Evolutionary conservation across 2,888 invertebrate species (phyloP), one percentile per base, ranked within the genome.

Genomic region (Anoplius nigerrimus): DNA sequence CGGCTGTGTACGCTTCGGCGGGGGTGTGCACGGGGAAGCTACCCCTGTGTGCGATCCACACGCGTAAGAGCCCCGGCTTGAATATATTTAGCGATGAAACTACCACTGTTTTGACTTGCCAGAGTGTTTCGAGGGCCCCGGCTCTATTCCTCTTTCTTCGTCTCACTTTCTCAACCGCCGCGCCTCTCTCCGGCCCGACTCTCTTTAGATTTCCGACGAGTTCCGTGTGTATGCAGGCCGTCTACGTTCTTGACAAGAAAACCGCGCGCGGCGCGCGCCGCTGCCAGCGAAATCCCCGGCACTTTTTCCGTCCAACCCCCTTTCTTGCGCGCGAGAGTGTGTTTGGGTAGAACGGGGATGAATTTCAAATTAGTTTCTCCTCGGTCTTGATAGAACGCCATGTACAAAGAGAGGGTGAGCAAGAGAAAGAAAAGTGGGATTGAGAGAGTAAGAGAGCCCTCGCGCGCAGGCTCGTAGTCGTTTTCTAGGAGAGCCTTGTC

Each of bases 1-100:
- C 15, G 3, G 6, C 20, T n/a, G 20, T 34, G 51, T 42, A 22
- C 22, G 2, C 24, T 16, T 21, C 51, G n/a, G 61, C 42, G 61
- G 20, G 57, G 72, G 60, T 54, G 66, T 62, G 63, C 72, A 51
- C 53, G 52, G n/a, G 72, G 68, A 72, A 72, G 64, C 72, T 64
- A 64, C 61, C 59, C 64, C 8, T 22, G 48, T 27, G 24, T 21
- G 13, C 21, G 43, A 22, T 18, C 13, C 45, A 20, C 16, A 21
- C 27, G 22, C n/a, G 27, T 13, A 56, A 48, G 61, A 64, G 63
- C 54, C 60, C 62, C n/a, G n/a, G 60, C 66, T 64, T 66, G 75
- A 75, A 77, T 83, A 82, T 70, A 80, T 75, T 80, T 79, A 71
- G 63, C 72, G 62, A 72, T 68, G 67, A 81, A 81, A 75, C 73